These are phyloP conservation scores for Asteroscopus sphinx DNA, from an alignment of 2,888 invertebrate genomes.

Conservation along the genomic window DNA sequence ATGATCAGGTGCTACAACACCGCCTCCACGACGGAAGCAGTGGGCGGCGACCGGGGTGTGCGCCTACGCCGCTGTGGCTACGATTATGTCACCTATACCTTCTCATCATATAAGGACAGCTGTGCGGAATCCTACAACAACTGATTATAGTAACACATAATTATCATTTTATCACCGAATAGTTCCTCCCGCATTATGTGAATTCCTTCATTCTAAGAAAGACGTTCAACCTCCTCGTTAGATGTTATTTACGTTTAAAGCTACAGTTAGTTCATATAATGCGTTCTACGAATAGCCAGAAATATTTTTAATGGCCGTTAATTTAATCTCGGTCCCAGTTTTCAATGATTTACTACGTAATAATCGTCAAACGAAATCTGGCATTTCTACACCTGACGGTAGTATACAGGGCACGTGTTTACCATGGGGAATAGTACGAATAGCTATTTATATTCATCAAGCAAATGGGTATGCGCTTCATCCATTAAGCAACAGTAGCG, in stretches of 20 bases:
- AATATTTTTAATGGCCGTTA: conserved; percentile 60
- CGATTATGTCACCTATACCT: conserved; percentile 84
- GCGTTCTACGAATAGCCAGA: conserved; percentile 57
- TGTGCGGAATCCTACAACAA: conserved; percentile 67
- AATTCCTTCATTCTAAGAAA: conserved; percentile 52
- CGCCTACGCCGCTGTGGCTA: conserved; percentile 74
- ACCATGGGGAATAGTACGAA: conserved; percentile 65
- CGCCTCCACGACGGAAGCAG: conserved; percentile 86
- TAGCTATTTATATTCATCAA: conserved; percentile 76
- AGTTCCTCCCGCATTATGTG: conserved; percentile 53
- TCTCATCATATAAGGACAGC: conserved; percentile 82
- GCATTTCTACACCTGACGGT: conserved; percentile 69
- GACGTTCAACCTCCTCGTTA: conserved; percentile 38
- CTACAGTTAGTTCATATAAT: conserved; percentile 42
- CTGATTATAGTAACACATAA: conserved; percentile 60
- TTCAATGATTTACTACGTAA: conserved; percentile 64
- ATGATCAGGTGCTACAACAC: conserved; percentile 81
- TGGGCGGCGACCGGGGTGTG: conserved; percentile 80
- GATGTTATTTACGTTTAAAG: conserved; percentile 49
- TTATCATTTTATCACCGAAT: conserved; percentile 48
- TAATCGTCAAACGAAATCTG: conserved; percentile 66
- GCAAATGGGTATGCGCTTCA: conserved; percentile 69
- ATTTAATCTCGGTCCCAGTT: conserved; percentile 61
- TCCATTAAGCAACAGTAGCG: conserved; percentile 80
- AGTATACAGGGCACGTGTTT: conserved; percentile 69